Evolutionary conservation across 53 echinoderm and acorn worm genomes (phyloP).

Genomic region (Glandiceps talaboti): DNA sequence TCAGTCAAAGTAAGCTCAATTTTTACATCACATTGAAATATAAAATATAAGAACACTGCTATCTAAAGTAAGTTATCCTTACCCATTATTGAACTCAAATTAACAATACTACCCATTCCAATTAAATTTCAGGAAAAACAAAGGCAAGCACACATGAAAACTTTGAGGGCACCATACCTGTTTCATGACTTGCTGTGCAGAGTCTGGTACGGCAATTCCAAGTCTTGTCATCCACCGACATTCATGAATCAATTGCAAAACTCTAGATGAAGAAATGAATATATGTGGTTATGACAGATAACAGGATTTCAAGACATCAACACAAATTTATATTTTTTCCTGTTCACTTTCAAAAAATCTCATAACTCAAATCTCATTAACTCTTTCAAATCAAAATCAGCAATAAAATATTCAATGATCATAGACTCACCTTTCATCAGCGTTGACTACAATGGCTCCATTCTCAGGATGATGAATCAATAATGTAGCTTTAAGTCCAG

Average conservation of each 20-base stretch:
- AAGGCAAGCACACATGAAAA: not conserved
- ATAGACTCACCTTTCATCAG: slow-evolving; percentile 93
- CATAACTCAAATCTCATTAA: too few species aligned
- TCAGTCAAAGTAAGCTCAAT: too few species aligned
- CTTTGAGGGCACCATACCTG: slow-evolving; percentile 79
- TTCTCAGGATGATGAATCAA: slow-evolving; percentile 73
- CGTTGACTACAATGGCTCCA: slow-evolving; percentile 78
- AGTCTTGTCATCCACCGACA: slow-evolving; percentile 95
- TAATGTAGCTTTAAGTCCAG: slow-evolving; percentile 71
- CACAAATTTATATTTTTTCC: too few species aligned
- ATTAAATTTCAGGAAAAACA: not conserved
- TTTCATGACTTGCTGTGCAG: slow-evolving; percentile 62
- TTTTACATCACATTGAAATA: too few species aligned
- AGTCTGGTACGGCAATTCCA: slow-evolving; percentile 69
- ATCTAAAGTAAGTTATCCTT: not conserved
- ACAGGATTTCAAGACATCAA: too few species aligned
- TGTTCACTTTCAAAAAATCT: too few species aligned
- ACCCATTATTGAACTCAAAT: not conserved
- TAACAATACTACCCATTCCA: not conserved
- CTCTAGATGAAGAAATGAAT: slow-evolving; percentile 42
- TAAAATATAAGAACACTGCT: not conserved
- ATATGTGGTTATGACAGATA: too few species aligned
- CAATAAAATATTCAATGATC: too few species aligned
- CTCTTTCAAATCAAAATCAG: too few species aligned
- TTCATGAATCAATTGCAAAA: slow-evolving; percentile 85